Evolutionary conservation across 2,113 vertebrate species (phyloP).

Genomic region (Pogona vitticeps): DNA sequence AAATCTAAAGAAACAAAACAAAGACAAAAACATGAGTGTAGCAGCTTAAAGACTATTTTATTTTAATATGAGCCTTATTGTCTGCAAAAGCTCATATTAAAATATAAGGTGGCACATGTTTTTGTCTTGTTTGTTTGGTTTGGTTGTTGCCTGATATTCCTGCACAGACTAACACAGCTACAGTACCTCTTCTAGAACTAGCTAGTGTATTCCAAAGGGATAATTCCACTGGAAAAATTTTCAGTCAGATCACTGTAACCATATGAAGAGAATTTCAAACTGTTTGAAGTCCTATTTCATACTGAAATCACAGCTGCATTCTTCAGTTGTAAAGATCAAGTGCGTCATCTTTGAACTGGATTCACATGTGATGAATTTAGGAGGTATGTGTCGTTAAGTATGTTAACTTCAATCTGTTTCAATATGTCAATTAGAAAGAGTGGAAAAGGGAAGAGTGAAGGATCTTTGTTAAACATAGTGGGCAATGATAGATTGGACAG

Average conservation of each 20-base stretch:
- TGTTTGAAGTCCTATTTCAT: slow-evolving; percentile 33
- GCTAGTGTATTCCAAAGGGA: not conserved
- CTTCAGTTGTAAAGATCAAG: slow-evolving; percentile 30
- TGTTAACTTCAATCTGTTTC: not conserved
- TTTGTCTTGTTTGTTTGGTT: too few species aligned
- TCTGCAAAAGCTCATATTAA: too few species aligned
- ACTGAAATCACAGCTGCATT: slow-evolving; percentile 40
- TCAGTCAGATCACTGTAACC: slow-evolving; percentile 14
- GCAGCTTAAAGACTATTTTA: too few species aligned
- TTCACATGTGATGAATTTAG: too few species aligned
- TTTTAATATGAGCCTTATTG: too few species aligned
- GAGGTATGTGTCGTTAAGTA: not conserved
- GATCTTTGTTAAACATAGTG: not conserved
- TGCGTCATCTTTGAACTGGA: not conserved
- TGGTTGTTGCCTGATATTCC: too few species aligned
- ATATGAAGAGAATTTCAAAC: slow-evolving; percentile 41
- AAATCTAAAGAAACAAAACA: too few species aligned
- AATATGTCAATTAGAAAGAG: not conserved
- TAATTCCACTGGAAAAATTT: slow-evolving; percentile 24
- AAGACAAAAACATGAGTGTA: too few species aligned
- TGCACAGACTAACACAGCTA: too few species aligned
- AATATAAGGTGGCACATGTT: too few species aligned
- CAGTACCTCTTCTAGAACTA: too few species aligned
- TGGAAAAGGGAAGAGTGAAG: not conserved
- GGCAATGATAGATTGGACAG: not conserved